Evolutionary conservation across 2,113 vertebrate genomes (phyloP), one percentile per base, ranked within the genome.

Genomic region (Gopherus evgoodei): DNA sequence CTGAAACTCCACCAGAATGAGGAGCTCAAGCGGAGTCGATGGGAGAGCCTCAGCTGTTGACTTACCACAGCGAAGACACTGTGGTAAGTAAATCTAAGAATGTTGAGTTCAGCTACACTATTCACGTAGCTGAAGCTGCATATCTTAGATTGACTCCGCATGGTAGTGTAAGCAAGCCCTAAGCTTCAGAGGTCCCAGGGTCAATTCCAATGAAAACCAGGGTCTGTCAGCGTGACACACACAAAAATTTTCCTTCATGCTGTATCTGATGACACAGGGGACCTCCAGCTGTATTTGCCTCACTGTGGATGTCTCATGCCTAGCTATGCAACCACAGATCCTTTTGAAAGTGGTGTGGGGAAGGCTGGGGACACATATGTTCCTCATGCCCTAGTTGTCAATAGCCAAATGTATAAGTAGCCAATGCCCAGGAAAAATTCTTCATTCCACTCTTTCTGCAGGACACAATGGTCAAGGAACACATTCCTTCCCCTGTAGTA

Each of bases 261-360:
- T 38, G 17, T 69, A 22, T 52, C 16, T 69, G 27, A 10, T 88
- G 35, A 38, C n/a, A 50, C 78, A 81, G 44, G 2, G 29, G 35
- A 1, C 21, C 29, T 16, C 56, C 5, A 56, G 44, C 7, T 57
- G 54, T 8, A 22, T 14, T 50, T n/a, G 76, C 65, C 19, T 14
- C 21, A 54, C 8, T 31, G 21, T 31, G 1, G 54, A 16, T 50
- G 5, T 31, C 11, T 8, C 6, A 35, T 1, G 1, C 22, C 38
- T 27, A 52, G 24, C 0, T 76, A 76, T 21, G 11, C 0, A 0
- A 16, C 57, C 81, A 76, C 2, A n/a, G 19, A 9, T 35, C 47
- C 35, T 49, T 29, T 50, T 21, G 16, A 79, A 44, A 69, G 35
- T 22, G 2, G 0, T 83, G 82, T 54, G 25, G 25, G 11, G 81